Evolutionary conservation across 2,113 vertebrate genomes (phyloP), one percentile per base, ranked within the genome.

Genomic region (Callospermophilus lateralis): DNA sequence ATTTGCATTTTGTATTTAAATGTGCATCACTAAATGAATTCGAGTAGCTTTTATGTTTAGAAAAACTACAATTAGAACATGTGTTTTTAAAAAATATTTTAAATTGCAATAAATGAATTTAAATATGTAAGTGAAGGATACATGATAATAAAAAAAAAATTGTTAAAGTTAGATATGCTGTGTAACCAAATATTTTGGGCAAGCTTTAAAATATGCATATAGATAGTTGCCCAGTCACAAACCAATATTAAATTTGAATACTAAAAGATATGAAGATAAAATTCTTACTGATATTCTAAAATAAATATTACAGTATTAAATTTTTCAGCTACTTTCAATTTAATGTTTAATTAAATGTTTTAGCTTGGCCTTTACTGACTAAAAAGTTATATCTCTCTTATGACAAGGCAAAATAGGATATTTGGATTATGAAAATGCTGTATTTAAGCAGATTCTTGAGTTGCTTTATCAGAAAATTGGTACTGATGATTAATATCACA

Each of bases 401-500:
- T 30, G 3, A 78, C 9, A 55, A 86, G 48, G 4, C 16, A 94
- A 72, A 74, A 77, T 61, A 74, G 28, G 16, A 72, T 74, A 79
- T 93, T 79, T 77, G 70, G 13, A 55, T 89, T 83, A 84, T 89
- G 77, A 85, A 26, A 83, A 37, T 74, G 22, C 19, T 73, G 0
- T 81, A 67, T 94, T 79, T 89, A 11, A 90, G 39, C n/a, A 84
- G 16, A 55, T 68, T 85, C n/a, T 91, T 93, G 20, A 16, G 72
- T 94, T 97, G 4, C n/a, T 58, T 95, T 91, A 93, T 97, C 55
- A 86, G 81, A 83, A 89, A 90, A 94, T 96, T 45, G 68, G 16
- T 92, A 28, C 32, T 3, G 42, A 79, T 76, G 42, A 39, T 68
- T 89, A 85, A 48, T 83, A 79, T 79, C 39, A 76, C 45, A 92